These are phyloP conservation scores for Diachasmimorpha longicaudata DNA, from an alignment of 1,140 invertebrate species.

Conservation along the genomic window DNA sequence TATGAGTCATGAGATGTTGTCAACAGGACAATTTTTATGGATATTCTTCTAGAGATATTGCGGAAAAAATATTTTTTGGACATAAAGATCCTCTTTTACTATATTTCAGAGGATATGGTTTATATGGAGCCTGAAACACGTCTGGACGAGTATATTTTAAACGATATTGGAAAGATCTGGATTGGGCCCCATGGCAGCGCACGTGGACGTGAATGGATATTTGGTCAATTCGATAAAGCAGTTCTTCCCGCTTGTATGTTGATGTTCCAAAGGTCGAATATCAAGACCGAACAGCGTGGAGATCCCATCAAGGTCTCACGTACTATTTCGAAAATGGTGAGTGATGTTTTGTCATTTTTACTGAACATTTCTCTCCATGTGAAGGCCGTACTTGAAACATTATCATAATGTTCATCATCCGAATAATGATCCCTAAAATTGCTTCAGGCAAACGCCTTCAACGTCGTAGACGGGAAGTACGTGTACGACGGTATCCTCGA, in stretches of 20 bases:
- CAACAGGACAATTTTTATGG: too few species aligned
- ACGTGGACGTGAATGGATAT: constrained; percentile 69
- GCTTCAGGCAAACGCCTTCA: constrained; percentile 67
- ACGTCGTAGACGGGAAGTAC: constrained; percentile 43
- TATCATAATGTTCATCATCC: too few species aligned
- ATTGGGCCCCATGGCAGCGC: constrained; percentile 64
- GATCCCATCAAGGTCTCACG: constrained; percentile 75
- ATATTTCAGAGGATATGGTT: constrained; percentile 65
- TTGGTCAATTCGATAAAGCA: constrained; percentile 69
- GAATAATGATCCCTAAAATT: too few species aligned
- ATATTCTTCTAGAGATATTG: too few species aligned
- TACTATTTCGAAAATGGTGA: constrained; percentile 74
- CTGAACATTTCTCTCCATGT: too few species aligned
- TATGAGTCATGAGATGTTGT: too few species aligned
- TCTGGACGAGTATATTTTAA: constrained; percentile 69
- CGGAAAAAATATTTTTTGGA: too few species aligned
- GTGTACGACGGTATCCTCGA: constrained; percentile 62
- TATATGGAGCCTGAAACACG: constrained; percentile 64
- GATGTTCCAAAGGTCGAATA: constrained; percentile 60
- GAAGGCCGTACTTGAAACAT: too few species aligned
- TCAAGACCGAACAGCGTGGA: constrained; percentile 63
- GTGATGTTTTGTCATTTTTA: constrained; percentile 1
- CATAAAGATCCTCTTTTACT: too few species aligned
- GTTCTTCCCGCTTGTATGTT: constrained; percentile 65
- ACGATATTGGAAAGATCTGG: constrained; percentile 73